Evolutionary conservation across 2,113 vertebrate species (phyloP), one percentile per base, ranked within the genome.

Genomic region (Charadrius vociferus): DNA sequence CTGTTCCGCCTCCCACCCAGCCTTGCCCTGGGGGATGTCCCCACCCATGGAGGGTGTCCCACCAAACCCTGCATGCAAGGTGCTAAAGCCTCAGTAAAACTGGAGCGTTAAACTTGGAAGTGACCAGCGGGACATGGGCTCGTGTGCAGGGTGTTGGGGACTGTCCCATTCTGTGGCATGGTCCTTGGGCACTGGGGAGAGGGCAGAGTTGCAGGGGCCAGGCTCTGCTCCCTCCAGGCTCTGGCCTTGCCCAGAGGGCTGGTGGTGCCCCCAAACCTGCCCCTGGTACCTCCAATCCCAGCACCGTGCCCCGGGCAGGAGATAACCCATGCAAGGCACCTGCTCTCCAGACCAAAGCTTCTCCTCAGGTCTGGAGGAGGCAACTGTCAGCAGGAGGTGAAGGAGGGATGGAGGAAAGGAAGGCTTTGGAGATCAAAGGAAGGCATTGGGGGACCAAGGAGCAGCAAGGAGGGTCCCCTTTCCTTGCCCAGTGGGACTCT

Each of bases 121-220:
- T 24, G 39, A 79, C 10, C 17, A 65, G 37, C 41, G 87, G 37
- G 55, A 81, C 47, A 34, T 0, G 0, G 34, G 37, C 12, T 94
- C 1, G 0, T 37, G 23, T 61, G 43, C 56, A 72, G 43, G n/a
- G 15, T 67, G 26, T 50, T 5, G 7, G 52, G 52, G 37, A 68
- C 43, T 1, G 1, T 24, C 29, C 43, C 0, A 0, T 6, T 8
- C 47, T 67, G 74, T 82, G 39, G 47, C 4, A 3, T 67, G 50
- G 41, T 58, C 30, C 52, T 87, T 1, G 3, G 41, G 70, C 43
- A 65, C 73, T 39, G 61, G 34, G 61, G 34, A 79, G 61, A 93
- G 27, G 23, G 34, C 43, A 36, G 70, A 86, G n/a, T 13, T 81
- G 52, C 59, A 67, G 56, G n/a, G 27, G 29, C 37, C 43, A 58